A percentile compares a stretch with the other conserved stretches of the same genome.
phyloP scores from a whole-genome alignment of 2,113 vertebrate species.

The Gymnarchus niloticus region DNA sequence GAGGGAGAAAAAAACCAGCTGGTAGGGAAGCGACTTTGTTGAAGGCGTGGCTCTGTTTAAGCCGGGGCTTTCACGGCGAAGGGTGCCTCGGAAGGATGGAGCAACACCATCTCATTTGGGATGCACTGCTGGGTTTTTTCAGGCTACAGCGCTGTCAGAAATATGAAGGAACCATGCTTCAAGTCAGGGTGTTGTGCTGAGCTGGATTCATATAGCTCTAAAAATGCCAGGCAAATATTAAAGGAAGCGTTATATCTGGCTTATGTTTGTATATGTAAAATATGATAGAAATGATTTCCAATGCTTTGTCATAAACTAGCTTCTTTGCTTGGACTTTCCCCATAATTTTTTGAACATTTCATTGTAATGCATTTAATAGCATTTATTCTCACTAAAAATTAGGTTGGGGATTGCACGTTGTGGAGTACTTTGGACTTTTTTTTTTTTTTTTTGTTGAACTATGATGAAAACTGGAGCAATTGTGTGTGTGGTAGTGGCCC shows the following conservation, averaged over 20 bases:
- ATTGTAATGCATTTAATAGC: background rate
- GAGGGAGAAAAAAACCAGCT: conserved; percentile 39
- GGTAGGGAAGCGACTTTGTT: conserved; percentile 31
- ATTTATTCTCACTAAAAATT: background rate
- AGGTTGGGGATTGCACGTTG: no score
- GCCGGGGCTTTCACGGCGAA: background rate
- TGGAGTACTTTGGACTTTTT: no score
- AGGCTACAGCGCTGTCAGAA: background rate
- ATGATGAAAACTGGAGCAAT: background rate
- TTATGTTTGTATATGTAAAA: background rate
- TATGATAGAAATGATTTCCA: background rate
- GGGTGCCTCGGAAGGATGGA: background rate
- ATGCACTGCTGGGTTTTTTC: background rate
- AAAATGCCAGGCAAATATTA: background rate
- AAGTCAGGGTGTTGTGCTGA: background rate
- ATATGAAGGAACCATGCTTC: background rate
- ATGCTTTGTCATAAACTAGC: background rate
- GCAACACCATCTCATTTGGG: background rate
- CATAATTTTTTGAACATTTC: background rate
- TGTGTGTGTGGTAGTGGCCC: background rate
- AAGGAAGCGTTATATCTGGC: background rate
- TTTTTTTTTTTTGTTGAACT: background rate
- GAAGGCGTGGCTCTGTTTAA: background rate
- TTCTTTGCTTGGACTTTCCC: background rate
- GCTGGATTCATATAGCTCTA: background rate